Evolutionary conservation across 2,797 vertebrate genomes (phyloP).

Genomic region (Eulemur albifrons): DNA sequence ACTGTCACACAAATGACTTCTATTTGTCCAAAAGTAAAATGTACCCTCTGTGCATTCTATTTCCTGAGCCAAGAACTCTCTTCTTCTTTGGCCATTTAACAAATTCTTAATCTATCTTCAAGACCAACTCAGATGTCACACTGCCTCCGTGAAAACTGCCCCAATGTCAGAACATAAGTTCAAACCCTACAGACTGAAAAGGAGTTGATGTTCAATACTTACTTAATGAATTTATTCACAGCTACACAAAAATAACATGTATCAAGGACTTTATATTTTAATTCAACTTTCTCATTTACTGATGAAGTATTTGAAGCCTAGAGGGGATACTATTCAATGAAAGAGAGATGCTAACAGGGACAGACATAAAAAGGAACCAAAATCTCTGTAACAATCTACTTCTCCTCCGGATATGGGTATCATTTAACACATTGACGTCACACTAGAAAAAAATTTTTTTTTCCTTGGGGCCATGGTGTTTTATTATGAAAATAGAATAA

Average conservation of each 20-base stretch:
- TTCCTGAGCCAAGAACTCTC: neutral
- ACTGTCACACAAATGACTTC: neutral
- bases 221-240: constrained; percentile 30
- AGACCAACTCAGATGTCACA: neutral
- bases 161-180: neutral
- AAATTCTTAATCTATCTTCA: constrained; percentile 16
- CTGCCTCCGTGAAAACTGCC: neutral
- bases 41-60: neutral
- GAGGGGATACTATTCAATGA: neutral
- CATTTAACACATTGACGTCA: neutral
- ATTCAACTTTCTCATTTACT: constrained; percentile 21
- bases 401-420: neutral
- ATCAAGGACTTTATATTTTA: constrained; percentile 30
- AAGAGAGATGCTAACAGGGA: neutral
- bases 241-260: neutral
- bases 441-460: too few relatives aligned
- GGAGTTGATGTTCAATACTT: neutral
- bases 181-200: neutral
- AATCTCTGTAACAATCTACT: neutral
- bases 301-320: neutral
- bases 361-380: constrained; percentile 23
- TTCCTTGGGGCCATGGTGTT: too few relatives aligned
- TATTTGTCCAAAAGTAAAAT: neutral
- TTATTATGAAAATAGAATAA: too few relatives aligned
- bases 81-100: neutral